Base-by-base conservation (phyloP, 2,888 invertebrate genomes). In the Aspidiotus destructor region DNA sequence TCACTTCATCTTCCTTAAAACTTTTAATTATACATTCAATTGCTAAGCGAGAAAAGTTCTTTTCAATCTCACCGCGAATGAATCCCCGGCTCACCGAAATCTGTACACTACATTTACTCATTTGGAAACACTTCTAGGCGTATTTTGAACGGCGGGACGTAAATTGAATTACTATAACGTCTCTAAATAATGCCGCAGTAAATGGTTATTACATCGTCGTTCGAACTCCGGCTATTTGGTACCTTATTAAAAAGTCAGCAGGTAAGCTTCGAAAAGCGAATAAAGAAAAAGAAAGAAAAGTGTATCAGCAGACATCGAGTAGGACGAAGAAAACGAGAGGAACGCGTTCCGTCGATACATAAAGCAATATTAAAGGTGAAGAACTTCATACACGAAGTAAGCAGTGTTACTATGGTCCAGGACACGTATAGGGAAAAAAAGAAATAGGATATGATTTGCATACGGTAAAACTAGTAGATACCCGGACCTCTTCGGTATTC, bases 361-460 rank as follows among this genome's bases (percentile, higher is more conserved):
- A 28, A 28, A 28, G 28, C 28, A 28, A 28, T 28, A 28, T 28
- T 28, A 28, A 28, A 28, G 28, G 28, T 28, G 28, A 28, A 11
- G 48, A 48, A n/a, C n/a, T 11, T 48, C 10, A 6, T 48, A n/a
- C n/a, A 48, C 48, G 48, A 48, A 13, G 48, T 67, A 58, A 67
- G 67, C 67, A 42, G 57, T 58, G 58, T 67, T 60, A 60, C 15
- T 60, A 44, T 67, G 52, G 58, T 58, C 67, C 60, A 67, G 67
- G 67, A 67, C 67, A 67, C 67, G 67, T 60, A 58, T 58, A 28
- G 58, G 48, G 48, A 48, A 65, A 65, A 55, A 65, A 67, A 60
- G 67, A 67, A 67, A 67, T 67, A 67, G 67, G 67, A 67, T 67
- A 67, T 67, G 67, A 67, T 67, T 67, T 67, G 67, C 67, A 67